phyloP scores from a whole-genome alignment of 2,888 invertebrate genomes.

The Piscicola geometra region DNA sequence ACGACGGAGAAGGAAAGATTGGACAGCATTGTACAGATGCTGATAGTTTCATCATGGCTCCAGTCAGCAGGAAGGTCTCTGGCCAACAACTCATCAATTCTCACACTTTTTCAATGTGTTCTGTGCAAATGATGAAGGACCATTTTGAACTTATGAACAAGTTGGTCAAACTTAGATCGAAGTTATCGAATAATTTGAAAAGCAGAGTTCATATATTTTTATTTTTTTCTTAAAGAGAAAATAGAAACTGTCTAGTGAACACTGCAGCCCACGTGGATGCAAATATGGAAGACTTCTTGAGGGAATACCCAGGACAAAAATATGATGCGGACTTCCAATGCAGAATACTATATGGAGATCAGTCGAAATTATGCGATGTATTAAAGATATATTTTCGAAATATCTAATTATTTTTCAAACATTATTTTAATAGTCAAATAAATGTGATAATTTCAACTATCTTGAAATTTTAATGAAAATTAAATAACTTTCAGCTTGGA shows the following conservation, averaged over 20 bases:
- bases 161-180: neutral
- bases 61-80: neutral
- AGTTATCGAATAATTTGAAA: neutral
- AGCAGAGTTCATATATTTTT: no score
- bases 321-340: conserved; percentile 3
- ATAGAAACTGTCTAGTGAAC: neutral
- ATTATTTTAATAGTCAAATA: neutral
- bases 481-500: neutral
- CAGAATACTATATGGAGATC: neutral
- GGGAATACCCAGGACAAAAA: neutral
- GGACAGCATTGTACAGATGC: neutral
- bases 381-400: neutral
- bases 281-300: neutral
- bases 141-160: neutral
- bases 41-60: neutral
- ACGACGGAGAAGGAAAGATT: neutral
- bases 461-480: neutral
- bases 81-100: neutral
- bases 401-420: neutral
- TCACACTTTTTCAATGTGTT: conserved; percentile 10
- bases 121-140: neutral
- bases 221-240: no score
- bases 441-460: no score
- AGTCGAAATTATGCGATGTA: neutral
- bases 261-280: neutral